Base-by-base conservation (phyloP, 2,113 vertebrate species). In the Lepus timidus region DNA sequence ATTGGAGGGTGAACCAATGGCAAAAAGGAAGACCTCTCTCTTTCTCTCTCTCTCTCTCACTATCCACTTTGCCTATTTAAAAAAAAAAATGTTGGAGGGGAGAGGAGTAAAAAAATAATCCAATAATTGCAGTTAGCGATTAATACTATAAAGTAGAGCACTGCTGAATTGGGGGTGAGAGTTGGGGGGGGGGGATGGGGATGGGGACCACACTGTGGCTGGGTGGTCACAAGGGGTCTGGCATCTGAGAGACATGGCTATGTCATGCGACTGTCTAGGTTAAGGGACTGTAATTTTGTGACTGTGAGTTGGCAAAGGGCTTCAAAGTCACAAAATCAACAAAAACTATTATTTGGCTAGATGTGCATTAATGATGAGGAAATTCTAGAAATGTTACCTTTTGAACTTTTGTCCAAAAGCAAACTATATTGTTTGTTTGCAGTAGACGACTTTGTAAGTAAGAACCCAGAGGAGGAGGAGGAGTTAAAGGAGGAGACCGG, bases 331-430 rank as follows among this genome's bases (percentile, higher is more conserved):
- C 44, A 44, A 44, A 44, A 44, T 96, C 82, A 75, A 1, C 61
- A 36, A 75, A 91, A 86, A 93, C 20, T 33, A 9, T 74, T 55
- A 49, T n/a, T 67, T 89, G 5, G 33, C 31, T 33, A 67, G 20
- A 27, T 65, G 82, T 10, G 22, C 6, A 58, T 70, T 27, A 65
- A 31, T 44, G 44, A 84, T 20, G 75, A 51, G 58, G 65, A 65
- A 49, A 76, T 93, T 86, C 52, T 93, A 80, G 81, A 55, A 75
- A 89, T 64, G 13, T 27, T 90, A 67, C 4, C 10, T 85, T 88
- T 81, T 29, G 27, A 61, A 52, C 20, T 51, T 84, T 29, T 68
- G 67, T 29, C 44, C 22, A 55, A 82, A 90, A 85, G 67, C 65
- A 78, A 82, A 73, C 84, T 62, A 78, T 70, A 62, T 55, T 33